phyloP scores from a whole-genome alignment of 2,797 vertebrate species.

The Columba guinea region DNA sequence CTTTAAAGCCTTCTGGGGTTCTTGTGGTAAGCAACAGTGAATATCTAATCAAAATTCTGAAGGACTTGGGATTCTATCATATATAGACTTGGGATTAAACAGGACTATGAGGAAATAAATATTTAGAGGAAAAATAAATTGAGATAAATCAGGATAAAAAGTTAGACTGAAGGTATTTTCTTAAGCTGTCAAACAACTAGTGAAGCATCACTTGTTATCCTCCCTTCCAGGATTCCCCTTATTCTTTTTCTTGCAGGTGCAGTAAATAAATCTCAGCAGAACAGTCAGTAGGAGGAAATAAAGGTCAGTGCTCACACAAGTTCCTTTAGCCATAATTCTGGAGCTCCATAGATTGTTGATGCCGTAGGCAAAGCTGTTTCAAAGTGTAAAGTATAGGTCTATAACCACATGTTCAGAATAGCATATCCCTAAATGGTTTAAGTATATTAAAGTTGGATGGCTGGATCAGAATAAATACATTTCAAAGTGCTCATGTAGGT shows the following conservation, averaged over 20 bases:
- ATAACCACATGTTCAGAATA: not conserved
- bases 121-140: not conserved
- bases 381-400: slow-evolving; percentile 1
- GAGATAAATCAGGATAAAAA: not conserved
- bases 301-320: not conserved
- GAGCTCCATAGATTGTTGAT: not conserved
- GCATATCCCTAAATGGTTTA: not conserved
- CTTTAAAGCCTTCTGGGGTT: not conserved
- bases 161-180: not conserved
- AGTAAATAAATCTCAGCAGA: slow-evolving; percentile 19
- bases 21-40: not conserved
- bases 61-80: not conserved
- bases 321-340: slow-evolving; percentile 13
- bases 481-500: not conserved
- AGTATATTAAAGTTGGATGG: not conserved
- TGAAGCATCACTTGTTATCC: not conserved
- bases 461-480: not conserved
- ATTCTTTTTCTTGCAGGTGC: not conserved
- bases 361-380: not conserved
- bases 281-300: not conserved
- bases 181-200: not conserved
- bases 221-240: not conserved
- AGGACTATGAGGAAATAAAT: not conserved
- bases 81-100: not conserved
- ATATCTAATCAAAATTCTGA: not conserved